Evolutionary conservation across 1,140 invertebrate genomes (phyloP).

Genomic region (Teleogryllus occipitalis): DNA sequence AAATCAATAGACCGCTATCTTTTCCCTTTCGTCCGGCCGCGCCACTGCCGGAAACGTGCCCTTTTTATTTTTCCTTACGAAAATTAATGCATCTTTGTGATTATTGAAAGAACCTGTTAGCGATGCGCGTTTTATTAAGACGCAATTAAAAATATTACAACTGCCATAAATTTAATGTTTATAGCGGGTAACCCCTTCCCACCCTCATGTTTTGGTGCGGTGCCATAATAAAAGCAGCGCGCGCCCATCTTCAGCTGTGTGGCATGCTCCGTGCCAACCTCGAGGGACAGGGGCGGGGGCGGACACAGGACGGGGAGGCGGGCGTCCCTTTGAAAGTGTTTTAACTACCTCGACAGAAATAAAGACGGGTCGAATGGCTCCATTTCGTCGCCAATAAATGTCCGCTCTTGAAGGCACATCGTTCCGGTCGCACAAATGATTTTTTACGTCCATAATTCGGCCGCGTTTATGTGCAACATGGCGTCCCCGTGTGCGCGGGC

Average conservation of each 20-base stretch:
- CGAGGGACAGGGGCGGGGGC: no score
- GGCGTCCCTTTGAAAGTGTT: constrained; percentile 3
- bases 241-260: neutral
- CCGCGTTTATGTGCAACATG: neutral
- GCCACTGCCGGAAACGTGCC: neutral
- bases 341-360: constrained; percentile 1
- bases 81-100: neutral
- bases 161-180: constrained; percentile 1
- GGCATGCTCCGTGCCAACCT: neutral
- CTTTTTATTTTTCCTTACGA: neutral
- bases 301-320: neutral
- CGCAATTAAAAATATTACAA: neutral
- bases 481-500: no score
- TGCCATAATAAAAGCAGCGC: neutral
- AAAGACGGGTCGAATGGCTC: neutral
- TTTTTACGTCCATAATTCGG: constrained; percentile 1
- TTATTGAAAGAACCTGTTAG: neutral
- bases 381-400: constrained; percentile 4
- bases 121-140: neutral
- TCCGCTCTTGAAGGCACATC: neutral
- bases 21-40: neutral
- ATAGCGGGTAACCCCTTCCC: neutral
- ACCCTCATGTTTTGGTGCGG: neutral
- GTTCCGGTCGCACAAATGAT: neutral
- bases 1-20: neutral